Base-by-base conservation (phyloP, 2,113 vertebrate genomes). In the Pelobates fuscus region DNA sequence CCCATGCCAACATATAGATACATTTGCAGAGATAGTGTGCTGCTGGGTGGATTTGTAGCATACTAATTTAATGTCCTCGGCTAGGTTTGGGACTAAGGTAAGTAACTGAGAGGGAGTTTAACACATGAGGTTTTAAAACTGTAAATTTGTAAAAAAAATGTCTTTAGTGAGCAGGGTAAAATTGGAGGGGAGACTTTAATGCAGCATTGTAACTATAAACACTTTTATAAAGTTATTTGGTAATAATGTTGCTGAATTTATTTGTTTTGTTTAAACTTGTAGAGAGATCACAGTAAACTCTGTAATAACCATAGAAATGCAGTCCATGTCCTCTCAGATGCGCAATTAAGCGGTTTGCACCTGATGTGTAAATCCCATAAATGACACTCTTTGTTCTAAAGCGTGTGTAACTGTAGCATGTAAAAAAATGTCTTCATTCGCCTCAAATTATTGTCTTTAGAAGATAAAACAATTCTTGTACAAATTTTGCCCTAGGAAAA, bases 391-490 rank as follows among this genome's bases (percentile, higher is more conserved):
- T 61, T 59, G 62, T 58, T 75, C 24, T 24, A 25, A 59, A 30
- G 54, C 52, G 29, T 75, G 46, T 66, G 49, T 55, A 57, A 20
- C 26, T 54, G 52, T 37, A 57, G 49, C n/a, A 41, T 75, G 25
- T 74, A 44, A 67, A 63, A 63, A 63, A 66, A 44, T 57, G 24
- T 37, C 62, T 58, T 41, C 30, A 46, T 75, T 75, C 55, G 20
- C 18, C 59, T 59, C 65, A 43, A 62, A 75, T 75, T 75, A 75
- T 75, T 75, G 71, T 67, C 49, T 75, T 75, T 29, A 75, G 52
- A 46, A 75, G 70, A 72, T 64, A 63, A 75, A 75, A 58, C 49
- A 67, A 18, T 75, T 21, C 52, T 46, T 59, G 62, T 66, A 37
- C 63, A 66, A 67, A 24, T 67, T 67, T 17, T 67, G 62, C 71